A percentile compares a stretch with the other conserved stretches of the same genome.
phyloP scores from a whole-genome alignment of 2,888 invertebrate genomes.

The Drosophila hamatofila region DNA sequence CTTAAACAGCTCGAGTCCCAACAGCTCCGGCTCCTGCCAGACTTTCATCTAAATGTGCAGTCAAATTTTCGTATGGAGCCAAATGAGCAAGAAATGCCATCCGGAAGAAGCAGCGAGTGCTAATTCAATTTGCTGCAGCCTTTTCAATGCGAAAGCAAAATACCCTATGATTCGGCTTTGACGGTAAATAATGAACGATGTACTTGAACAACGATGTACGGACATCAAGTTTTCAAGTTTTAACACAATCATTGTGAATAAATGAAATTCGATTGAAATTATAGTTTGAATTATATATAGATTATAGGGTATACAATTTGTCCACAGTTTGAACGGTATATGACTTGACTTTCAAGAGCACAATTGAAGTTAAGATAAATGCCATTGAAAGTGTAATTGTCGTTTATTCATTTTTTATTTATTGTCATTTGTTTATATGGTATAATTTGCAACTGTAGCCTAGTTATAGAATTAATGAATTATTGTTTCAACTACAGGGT shows the following conservation, averaged over 20 bases:
- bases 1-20: conserved; percentile 64
- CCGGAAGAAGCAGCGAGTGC: conserved; percentile 22
- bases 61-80: conserved; percentile 43
- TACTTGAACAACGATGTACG: background rate
- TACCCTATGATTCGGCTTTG: conserved; percentile 10
- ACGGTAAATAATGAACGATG: background rate
- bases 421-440: too few species aligned
- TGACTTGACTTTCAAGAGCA: too few species aligned
- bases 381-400: background rate
- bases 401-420: too few species aligned
- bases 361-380: too few species aligned
- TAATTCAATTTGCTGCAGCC: conserved; percentile 43
- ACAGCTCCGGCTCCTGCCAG: conserved; percentile 5
- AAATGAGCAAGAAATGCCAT: conserved; percentile 49
- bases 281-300: background rate
- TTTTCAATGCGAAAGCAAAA: conserved; percentile 13
- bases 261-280: background rate
- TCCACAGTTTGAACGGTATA: too few species aligned
- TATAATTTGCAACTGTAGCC: background rate
- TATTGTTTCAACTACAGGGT: background rate
- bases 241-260: background rate
- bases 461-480: background rate
- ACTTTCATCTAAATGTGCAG: conserved; percentile 42
- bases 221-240: too few species aligned
- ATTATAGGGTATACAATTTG: conserved; percentile 10